Percentiles rank a stretch among this genome's conserved stretches.
phyloP scores from a whole-genome alignment of 2,888 invertebrate species.

The Orthosia gracilis region DNA sequence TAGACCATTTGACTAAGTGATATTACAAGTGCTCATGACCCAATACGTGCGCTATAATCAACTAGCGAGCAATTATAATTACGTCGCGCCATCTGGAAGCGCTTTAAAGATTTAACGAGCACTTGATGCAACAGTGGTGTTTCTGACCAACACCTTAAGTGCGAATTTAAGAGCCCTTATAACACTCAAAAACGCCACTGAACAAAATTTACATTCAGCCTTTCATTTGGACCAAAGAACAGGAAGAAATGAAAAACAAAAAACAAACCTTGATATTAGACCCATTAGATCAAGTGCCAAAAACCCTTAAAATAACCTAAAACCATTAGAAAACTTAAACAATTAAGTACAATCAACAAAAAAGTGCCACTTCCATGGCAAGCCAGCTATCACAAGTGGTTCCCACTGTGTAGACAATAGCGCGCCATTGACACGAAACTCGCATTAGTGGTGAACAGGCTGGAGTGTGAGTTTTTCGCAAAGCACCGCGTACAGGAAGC shows the following conservation, averaged over 20 bases:
- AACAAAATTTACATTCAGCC: neutral
- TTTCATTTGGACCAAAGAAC: neutral
- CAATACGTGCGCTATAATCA: too few species aligned
- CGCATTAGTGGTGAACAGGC: constrained; percentile 73
- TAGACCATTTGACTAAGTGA: too few species aligned
- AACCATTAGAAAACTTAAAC: constrained; percentile 34
- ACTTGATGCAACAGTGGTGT: neutral
- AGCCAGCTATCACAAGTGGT: constrained; percentile 54
- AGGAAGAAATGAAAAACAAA: constrained; percentile 3
- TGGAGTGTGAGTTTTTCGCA: constrained; percentile 54
- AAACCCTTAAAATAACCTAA: constrained; percentile 19
- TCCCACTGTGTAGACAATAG: constrained; percentile 63
- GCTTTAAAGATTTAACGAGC: neutral
- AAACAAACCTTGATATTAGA: neutral
- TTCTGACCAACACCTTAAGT: neutral
- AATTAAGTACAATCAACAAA: constrained; percentile 37
- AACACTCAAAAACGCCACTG: neutral
- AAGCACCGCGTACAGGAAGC: constrained; percentile 77
- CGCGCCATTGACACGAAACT: constrained; percentile 73
- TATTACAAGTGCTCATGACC: too few species aligned
- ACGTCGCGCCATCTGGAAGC: too few species aligned
- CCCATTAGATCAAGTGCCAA: constrained; percentile 36
- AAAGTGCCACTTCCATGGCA: constrained; percentile 31
- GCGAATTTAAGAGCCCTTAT: neutral
- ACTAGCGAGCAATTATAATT: too few species aligned